Conservation (phyloP, 2,888 invertebrate genomes). For the Amaurobius ferox region DNA sequence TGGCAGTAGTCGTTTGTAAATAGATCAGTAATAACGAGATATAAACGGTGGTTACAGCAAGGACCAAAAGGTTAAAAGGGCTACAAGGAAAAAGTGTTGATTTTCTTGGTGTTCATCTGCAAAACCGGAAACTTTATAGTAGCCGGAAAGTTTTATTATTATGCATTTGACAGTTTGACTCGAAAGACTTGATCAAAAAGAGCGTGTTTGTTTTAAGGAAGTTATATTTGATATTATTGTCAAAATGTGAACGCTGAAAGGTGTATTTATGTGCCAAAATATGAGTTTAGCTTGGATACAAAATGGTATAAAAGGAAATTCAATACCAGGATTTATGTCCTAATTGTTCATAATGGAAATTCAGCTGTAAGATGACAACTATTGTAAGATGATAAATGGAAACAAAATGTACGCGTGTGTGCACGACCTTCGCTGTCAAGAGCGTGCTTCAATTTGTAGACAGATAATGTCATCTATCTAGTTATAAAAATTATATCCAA, state of each 20-base stretch:
- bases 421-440: no score
- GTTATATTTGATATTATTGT: neutral
- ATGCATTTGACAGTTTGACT: constrained; percentile 47
- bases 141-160: constrained; percentile 46
- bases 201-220: constrained; percentile 49
- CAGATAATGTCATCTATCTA: no score
- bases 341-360: neutral
- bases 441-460: no score
- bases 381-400: neutral
- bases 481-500: no score
- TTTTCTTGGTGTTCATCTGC: constrained; percentile 7
- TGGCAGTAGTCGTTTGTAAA: neutral
- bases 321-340: neutral
- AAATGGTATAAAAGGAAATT: neutral
- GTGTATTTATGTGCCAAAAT: neutral
- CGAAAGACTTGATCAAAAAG: constrained; percentile 4
- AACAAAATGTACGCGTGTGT: no score
- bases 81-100: constrained; percentile 34
- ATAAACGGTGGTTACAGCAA: neutral
- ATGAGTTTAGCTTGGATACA: neutral
- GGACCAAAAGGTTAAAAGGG: constrained; percentile 11
- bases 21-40: constrained; percentile 1
- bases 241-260: neutral
- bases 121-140: constrained; percentile 28
- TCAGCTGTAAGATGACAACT: neutral